Evolutionary conservation across 2,113 vertebrate genomes (phyloP), one percentile per base, ranked within the genome.

Genomic region (Rousettus leschenaultii): DNA sequence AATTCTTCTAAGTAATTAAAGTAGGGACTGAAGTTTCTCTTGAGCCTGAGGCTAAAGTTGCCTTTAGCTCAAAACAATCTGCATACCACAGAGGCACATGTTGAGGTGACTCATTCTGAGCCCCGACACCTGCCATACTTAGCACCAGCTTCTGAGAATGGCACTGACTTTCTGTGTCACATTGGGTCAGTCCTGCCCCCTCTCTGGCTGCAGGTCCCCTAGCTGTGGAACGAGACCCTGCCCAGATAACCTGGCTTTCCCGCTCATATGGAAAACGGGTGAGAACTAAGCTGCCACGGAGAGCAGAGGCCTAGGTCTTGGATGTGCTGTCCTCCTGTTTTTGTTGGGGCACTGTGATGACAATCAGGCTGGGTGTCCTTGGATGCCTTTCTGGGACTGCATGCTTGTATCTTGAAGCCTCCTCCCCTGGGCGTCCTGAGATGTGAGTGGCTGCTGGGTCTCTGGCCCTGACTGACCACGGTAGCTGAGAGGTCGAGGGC

Each of bases 391-490:
- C 45, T 38, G 30, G 75, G 68, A 30, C n/a, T 40, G 30, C 35
- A 16, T n/a, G 35, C 66, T 38, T 82, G 38, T 74, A 57, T 53
- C 57, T 65, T 26, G 66, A 57, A n/a, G 35, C 70, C 84, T 93
- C 70, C 84, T 93, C 24, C 38, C 19, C 63, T 82, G 66, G 35
- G 30, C n/a, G 35, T 66, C 15, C 33, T 86, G 57, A 97, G 95
- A 30, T 1, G 0, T 6, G 80, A 91, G 94, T 75, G 55, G 84
- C 51, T 78, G 86, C 92, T 95, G 94, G 86, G 86, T 95, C 30
- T 95, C 78, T 78, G 89, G 97, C 33, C 71, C 91, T 96, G 95
- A 75, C 95, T 97, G 95, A 86, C 94, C 94, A 91, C 28, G 43
- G 95, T 95, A 85, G 57, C 5, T 21, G 45, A 40, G 94, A 79